Evolutionary conservation across 2,888 invertebrate genomes (phyloP).

Genomic region (Marasmarcha lunaedactyla): DNA sequence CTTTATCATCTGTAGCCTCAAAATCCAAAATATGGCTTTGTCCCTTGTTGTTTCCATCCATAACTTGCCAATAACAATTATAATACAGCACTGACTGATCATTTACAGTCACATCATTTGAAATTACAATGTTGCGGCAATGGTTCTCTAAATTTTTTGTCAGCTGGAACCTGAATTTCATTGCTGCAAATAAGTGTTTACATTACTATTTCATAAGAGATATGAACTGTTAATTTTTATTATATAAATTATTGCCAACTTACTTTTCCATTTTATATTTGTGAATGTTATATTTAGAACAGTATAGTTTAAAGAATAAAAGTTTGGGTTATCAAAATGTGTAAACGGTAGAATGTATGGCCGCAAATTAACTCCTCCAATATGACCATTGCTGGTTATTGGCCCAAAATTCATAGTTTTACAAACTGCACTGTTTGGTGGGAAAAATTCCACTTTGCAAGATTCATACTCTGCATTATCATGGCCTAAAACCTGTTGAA

Average conservation of each 20-base stretch:
- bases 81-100: conserved; percentile 54
- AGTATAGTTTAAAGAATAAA: conserved; percentile 29
- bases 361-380: conserved; percentile 49
- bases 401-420: conserved; percentile 45
- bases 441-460: conserved; percentile 43
- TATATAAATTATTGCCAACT: too few relatives aligned
- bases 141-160: conserved; percentile 31
- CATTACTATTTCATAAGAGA: too few relatives aligned
- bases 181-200: conserved; percentile 28
- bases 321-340: background rate
- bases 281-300: conserved; percentile 56
- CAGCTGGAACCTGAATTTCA: conserved; percentile 55
- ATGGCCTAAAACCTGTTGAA: conserved; percentile 33
- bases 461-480: conserved; percentile 31
- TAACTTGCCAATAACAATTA: conserved; percentile 52
- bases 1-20: conserved; percentile 43
- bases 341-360: conserved; percentile 25
- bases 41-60: conserved; percentile 32
- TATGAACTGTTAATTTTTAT: too few relatives aligned
- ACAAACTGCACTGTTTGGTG: conserved; percentile 41
- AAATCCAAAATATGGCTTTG: conserved; percentile 51
- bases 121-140: conserved; percentile 49
- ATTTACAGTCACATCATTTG: conserved; percentile 41
- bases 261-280: conserved; percentile 62
- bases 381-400: conserved; percentile 35